Base-by-base conservation (phyloP, 2,113 vertebrate species). In the Ageneiosus marmoratus region DNA sequence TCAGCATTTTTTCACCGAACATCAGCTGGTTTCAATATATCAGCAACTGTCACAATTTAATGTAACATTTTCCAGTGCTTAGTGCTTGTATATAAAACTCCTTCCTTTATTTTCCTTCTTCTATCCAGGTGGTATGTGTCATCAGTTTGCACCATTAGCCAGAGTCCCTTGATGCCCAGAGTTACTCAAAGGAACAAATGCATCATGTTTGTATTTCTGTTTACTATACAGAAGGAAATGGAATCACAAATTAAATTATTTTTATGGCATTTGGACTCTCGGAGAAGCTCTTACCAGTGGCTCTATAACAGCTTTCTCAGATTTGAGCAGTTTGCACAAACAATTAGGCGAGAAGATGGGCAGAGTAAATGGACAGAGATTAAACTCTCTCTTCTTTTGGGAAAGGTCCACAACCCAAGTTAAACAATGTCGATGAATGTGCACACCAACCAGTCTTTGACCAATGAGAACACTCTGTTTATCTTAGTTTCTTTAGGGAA, bases 191-290 rank as follows among this genome's bases (percentile, higher is more conserved):
- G 18, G 16, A 67, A 46, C 4, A 70, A 24, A 44, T 70, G 41
- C 13, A 15, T 70, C 67, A 70, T 70, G 67, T 44, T 22, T 46
- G 41, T 15, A 22, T 70, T 70, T 46, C 67, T 46, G 41, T 46
- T 70, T 70, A 70, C 11, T 37, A 70, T 44, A 5, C 34, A 70
- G 67, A 70, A 46, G 41, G 22, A 70, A 70, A 70, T 70, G 22
- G 37, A 70, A 46, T 70, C 67, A 70, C 67, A 46, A 46, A 70
- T 44, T 3, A 44, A 70, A 70, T 46, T 10, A n/a, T 12, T 24
- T 70, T 70, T 46, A 8, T 44, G 37, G 67, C 41, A 70, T 24
- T 11, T 46, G 37, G 44, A 70, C 11, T 70, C 67, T n/a, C 67
- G n/a, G 22, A 70, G 24, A 70, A n/a, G 41, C 67, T n/a, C 22